Base-by-base conservation (phyloP, 2,797 vertebrate species). In the Xiphorhynchus erythropygius region DNA sequence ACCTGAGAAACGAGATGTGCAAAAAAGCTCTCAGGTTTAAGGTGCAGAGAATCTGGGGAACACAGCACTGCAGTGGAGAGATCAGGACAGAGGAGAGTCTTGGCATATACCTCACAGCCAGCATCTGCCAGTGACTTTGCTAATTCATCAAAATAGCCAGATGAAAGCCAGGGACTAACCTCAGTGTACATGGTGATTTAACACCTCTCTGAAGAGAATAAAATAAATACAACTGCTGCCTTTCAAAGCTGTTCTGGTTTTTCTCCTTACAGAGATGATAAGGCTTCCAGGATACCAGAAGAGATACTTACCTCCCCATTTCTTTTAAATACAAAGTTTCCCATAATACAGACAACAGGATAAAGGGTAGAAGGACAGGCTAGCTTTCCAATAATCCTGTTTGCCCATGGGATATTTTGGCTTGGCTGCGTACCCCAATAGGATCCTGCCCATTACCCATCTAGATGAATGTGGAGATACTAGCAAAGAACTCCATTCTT, bases 241-340 rank as follows among this genome's bases (percentile, higher is more conserved):
- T 86, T 91, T 93, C 93, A 92, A 92, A 93, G 62, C 39, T 21
- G 49, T 37, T 95, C 94, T 95, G 89, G 4, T 71, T 93, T 95
- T 92, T 71, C 65, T 96, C 87, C 76, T 91, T 70, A 56, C 44
- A 77, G 73, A 88, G 33, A 81, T 49, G 76, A 88, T 87, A 93
- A 93, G 62, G 47, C 55, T 73, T 73, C n/a, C 59, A 85, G 44
- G 67, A 84, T 56, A 92, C 52, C 8, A 5, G 71, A 78, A 87
- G 18, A 13, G 53, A 84, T 57, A 64, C 82, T 89, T 63, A 23
- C 68, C 27, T 89, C 49, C 41, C 22, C n/a, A 11, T 80, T 93
- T 85, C 44, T 94, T 91, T 87, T 81, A 60, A 91, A 91, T 80
- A 64, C 37, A 70, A 71, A 56, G 12, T 80, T 89, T 84, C 64